Percentiles rank a stretch among this genome's conserved stretches.
Evolutionary conservation across 2,113 vertebrate genomes (phyloP).

Genomic region (Charina bottae): DNA sequence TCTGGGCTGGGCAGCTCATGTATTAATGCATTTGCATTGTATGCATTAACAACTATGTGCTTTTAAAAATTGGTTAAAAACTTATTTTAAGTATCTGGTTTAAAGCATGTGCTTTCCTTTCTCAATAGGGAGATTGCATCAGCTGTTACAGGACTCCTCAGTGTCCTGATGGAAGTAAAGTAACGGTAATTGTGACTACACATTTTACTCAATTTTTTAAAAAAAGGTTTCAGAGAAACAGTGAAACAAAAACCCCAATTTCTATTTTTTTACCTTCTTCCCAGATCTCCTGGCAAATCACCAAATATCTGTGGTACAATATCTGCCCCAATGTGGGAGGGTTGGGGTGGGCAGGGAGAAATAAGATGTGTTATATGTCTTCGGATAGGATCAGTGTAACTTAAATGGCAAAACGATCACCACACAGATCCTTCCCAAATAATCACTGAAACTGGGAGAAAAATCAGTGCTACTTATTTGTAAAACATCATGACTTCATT

Average conservation of each 20-base stretch:
- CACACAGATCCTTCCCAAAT: not conserved
- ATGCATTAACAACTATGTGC: not conserved
- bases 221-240: not conserved
- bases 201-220: not conserved
- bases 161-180: conserved; percentile 80
- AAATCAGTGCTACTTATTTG: not conserved
- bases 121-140: conserved; percentile 79
- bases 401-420: not conserved
- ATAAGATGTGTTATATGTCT: not conserved
- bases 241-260: not conserved
- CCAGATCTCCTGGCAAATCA: not conserved
- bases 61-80: not conserved
- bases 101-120: conserved; percentile 46
- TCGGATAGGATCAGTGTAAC: not conserved
- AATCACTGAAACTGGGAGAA: not conserved
- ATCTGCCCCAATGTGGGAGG: not conserved
- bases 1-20: not conserved
- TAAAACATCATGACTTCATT: not conserved
- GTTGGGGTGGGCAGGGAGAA: not conserved
- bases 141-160: conserved; percentile 63
- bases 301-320: not conserved
- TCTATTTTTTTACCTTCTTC: not conserved
- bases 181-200: conserved; percentile 76
- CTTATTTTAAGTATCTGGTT: not conserved
- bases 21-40: not conserved